Percentiles rank a stretch among this genome's conserved stretches.
Evolutionary conservation across 2,113 vertebrate species (phyloP).

Genomic region (Oreochromis tanganicae): DNA sequence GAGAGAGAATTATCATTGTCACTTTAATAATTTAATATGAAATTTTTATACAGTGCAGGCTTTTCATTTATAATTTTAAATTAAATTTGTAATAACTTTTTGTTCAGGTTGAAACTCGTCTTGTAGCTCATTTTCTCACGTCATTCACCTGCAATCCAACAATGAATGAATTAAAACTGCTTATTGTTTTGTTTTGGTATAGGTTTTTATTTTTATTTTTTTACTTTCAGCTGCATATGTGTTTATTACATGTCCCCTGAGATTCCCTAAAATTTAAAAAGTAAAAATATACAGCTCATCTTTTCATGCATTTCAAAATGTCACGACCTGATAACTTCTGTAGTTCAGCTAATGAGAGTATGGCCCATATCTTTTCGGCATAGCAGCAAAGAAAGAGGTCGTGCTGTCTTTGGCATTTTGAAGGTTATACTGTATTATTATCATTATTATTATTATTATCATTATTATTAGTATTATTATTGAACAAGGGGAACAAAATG

Average conservation of each 20-base stretch:
- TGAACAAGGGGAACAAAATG: not conserved
- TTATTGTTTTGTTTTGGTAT: not conserved
- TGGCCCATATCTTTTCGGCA: rapidly evolving
- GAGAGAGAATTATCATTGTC: not conserved
- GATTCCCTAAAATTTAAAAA: not conserved
- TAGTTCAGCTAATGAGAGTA: not conserved
- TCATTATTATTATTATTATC: not conserved
- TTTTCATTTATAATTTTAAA: not conserved
- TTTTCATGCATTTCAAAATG: not conserved
- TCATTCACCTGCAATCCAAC: not conserved
- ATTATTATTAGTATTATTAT: not conserved
- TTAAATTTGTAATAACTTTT: not conserved
- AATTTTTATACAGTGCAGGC: not conserved
- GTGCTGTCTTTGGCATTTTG: not conserved
- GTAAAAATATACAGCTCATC: not conserved
- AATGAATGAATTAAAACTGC: not conserved
- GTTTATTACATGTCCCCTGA: not conserved
- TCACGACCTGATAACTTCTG: not conserved
- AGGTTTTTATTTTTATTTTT: not conserved
- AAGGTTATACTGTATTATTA: not conserved
- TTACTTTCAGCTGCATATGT: not conserved
- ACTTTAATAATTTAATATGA: not conserved
- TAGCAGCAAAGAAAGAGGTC: not conserved
- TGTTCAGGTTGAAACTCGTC: not conserved
- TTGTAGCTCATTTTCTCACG: not conserved